Percentiles rank a stretch among this genome's conserved stretches.
Conservation (phyloP, 2,113 vertebrate species). For the Meriones unguiculatus region DNA sequence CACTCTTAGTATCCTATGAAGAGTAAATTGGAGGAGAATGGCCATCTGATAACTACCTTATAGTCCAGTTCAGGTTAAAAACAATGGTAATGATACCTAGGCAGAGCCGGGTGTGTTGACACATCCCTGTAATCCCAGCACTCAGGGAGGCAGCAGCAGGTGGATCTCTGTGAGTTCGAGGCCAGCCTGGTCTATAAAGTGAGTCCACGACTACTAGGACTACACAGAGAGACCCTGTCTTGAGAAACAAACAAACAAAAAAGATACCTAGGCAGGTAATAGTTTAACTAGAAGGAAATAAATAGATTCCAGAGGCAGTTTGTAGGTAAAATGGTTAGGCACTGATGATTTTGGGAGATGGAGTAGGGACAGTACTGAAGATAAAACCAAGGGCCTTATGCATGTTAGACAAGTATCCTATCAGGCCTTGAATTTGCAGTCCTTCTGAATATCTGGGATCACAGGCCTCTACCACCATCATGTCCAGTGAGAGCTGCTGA, state of each 20-base stretch:
- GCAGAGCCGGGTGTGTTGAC: no score
- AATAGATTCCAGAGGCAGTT: neutral
- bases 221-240: no score
- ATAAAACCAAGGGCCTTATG: neutral
- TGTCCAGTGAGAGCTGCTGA: neutral
- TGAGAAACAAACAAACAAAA: no score
- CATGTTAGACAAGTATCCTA: neutral
- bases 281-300: neutral
- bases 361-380: neutral
- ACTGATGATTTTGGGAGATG: neutral
- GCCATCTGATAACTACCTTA: neutral
- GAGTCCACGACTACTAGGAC: no score
- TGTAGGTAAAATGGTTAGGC: neutral
- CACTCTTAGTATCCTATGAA: neutral
- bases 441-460: neutral
- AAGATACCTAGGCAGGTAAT: neutral
- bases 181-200: no score
- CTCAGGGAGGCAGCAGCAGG: no score
- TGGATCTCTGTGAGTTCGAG: no score
- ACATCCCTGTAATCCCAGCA: no score
- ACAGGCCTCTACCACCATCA: neutral
- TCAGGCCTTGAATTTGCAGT: neutral
- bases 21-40: neutral
- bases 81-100: neutral
- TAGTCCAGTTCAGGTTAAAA: neutral